Evolutionary conservation across 2,113 vertebrate species (phyloP).

Genomic region (Tragelaphus strepsiceros): DNA sequence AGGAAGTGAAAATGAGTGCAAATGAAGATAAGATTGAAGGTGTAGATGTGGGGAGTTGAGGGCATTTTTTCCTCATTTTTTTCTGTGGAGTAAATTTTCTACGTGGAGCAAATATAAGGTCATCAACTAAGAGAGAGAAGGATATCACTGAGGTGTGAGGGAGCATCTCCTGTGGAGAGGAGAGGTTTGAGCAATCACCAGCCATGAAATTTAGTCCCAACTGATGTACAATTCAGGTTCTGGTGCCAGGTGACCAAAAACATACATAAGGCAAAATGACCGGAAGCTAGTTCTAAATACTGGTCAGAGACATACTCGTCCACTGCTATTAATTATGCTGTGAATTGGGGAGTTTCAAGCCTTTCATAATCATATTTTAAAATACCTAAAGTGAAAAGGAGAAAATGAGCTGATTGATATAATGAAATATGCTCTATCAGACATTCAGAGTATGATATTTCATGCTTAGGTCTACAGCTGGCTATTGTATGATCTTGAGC

Average conservation of each 20-base stretch:
- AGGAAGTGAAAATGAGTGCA: neutral
- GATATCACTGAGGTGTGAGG: neutral
- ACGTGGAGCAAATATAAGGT: neutral
- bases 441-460: neutral
- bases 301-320: neutral
- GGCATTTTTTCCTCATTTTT: neutral
- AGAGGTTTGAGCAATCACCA: neutral
- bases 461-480: neutral
- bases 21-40: neutral
- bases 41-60: neutral
- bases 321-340: neutral
- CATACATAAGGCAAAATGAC: neutral
- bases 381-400: neutral
- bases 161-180: neutral
- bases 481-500: neutral
- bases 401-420: neutral
- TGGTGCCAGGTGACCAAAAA: neutral
- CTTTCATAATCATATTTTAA: neutral
- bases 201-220: neutral
- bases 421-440: neutral
- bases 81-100: neutral
- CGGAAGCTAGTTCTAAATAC: neutral
- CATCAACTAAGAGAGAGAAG: neutral
- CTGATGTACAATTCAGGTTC: neutral
- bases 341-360: neutral